A percentile compares a stretch with the other conserved stretches of the same genome.
Conservation (phyloP, 1,140 invertebrate genomes). For the Zaprionus ghesquierei region DNA sequence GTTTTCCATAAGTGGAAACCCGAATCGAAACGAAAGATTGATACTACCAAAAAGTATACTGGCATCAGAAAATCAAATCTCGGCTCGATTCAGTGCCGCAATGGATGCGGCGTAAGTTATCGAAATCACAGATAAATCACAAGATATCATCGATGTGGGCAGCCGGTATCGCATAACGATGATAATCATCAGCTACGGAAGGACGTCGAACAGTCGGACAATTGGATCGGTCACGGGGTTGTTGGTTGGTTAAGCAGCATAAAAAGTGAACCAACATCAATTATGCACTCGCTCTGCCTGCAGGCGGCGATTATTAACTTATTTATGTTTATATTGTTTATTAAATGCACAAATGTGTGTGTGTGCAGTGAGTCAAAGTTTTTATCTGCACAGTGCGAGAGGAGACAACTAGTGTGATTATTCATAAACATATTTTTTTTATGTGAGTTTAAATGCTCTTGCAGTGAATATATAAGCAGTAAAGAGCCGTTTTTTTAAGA, state of each 20-base stretch:
- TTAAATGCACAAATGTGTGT: slow-evolving; percentile 25
- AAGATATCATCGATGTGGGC: slow-evolving; percentile 15
- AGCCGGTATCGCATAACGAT: not conserved
- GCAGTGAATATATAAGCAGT: no score
- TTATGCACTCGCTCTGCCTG: slow-evolving; percentile 12
- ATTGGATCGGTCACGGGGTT: not conserved
- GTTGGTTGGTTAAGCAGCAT: slow-evolving; percentile 6
- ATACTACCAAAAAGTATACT: no score
- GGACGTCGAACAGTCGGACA: not conserved
- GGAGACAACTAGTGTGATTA: not conserved
- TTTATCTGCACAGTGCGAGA: slow-evolving; percentile 26
- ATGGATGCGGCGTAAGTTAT: not conserved
- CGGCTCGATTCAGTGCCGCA: not conserved
- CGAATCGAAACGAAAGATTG: slow-evolving; percentile 8
- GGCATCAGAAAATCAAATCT: slow-evolving; percentile 4
- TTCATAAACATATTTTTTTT: not conserved
- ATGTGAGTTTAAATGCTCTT: no score
- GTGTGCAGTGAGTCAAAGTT: not conserved
- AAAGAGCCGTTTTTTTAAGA: no score
- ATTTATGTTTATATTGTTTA: slow-evolving; percentile 37
- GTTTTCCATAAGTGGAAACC: slow-evolving; percentile 30
- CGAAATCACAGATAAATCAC: slow-evolving; percentile 6
- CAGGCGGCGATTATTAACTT: slow-evolving; percentile 36
- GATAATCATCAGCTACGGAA: not conserved
- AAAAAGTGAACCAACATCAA: slow-evolving; percentile 18